Evolutionary conservation across 1,140 invertebrate genomes (phyloP), one percentile per base, ranked within the genome.

Genomic region (Chironomus striatipennis): DNA sequence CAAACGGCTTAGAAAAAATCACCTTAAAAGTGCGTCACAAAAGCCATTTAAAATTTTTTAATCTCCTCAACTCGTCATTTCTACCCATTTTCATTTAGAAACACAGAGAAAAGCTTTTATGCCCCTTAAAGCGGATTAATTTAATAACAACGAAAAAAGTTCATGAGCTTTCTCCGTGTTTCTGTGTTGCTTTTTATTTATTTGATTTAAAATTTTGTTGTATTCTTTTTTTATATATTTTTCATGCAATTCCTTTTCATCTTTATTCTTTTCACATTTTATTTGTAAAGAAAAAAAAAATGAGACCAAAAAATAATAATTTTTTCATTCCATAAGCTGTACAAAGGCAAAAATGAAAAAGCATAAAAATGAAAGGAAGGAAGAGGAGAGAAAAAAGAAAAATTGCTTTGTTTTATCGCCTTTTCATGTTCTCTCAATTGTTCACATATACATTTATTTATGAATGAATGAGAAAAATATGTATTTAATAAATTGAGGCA

Each of bases 361-460:
- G 24, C 24, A 34, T 34, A n/a, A 57, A 47, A 47, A 47, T 47
- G 43, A 47, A 57, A n/a, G 24, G 47, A 57, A 57, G 12, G 12
- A 57, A 12, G 47, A 57, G 5, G 8, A 12, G 47, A 15, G 43
- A 47, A n/a, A 17, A 67, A 70, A 12, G 47, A 57, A 70, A 70
- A 70, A 70, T 70, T 21, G 65, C 65, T 70, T 70, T 70, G 65
- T 70, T 70, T 70, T 70, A 70, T 70, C 65, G 65, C 18, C 65
- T 20, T 70, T 70, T 70, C 65, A 70, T 70, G n/a, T 70, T 70
- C 65, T 21, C 47, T 57, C 47, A 57, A 70, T 70, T 70, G 65
- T 70, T 70, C 20, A 21, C 65, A 57, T 57, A 12, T 57, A 57
- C 24, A 57, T 57, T n/a, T n/a, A 57, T 57, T 10, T 10, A 47